These are phyloP conservation scores for Monodelphis domestica DNA, from an alignment of 2,797 vertebrate species.

Conservation along the genomic window DNA sequence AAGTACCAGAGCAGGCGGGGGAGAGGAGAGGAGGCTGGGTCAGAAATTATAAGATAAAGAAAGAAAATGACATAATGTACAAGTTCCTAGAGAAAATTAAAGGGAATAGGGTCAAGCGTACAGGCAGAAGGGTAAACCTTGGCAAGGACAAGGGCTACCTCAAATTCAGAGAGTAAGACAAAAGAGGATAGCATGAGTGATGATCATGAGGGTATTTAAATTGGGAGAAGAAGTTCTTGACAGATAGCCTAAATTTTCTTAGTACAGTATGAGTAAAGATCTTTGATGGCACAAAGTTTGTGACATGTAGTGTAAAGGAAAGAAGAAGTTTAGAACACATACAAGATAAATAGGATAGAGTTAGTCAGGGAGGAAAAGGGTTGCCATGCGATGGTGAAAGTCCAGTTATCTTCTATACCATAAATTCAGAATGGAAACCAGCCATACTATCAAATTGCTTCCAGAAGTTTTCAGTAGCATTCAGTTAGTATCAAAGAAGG, in stretches of 20 bases:
- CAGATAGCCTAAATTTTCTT: neutral
- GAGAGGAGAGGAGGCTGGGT: too few species aligned
- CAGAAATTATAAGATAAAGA: too few species aligned
- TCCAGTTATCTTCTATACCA: neutral
- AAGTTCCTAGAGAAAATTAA: neutral
- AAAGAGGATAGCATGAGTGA: neutral
- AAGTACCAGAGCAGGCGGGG: neutral
- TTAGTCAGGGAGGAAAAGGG: neutral
- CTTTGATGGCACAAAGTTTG: neutral
- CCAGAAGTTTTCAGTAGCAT: neutral
- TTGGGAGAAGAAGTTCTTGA: neutral
- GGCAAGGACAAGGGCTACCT: neutral
- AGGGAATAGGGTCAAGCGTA: neutral
- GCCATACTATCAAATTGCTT: too few species aligned
- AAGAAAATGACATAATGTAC: neutral
- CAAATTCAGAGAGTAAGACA: neutral
- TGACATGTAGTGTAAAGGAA: neutral
- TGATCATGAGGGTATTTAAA: neutral
- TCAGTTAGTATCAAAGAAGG: neutral
- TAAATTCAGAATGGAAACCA: neutral
- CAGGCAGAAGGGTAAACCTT: neutral
- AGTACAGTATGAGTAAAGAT: neutral
- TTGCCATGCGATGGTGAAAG: neutral
- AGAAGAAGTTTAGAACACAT: neutral
- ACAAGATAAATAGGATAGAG: neutral